Base-by-base conservation (phyloP, 1,140 invertebrate genomes). In the Drosophila ambigua region DNA sequence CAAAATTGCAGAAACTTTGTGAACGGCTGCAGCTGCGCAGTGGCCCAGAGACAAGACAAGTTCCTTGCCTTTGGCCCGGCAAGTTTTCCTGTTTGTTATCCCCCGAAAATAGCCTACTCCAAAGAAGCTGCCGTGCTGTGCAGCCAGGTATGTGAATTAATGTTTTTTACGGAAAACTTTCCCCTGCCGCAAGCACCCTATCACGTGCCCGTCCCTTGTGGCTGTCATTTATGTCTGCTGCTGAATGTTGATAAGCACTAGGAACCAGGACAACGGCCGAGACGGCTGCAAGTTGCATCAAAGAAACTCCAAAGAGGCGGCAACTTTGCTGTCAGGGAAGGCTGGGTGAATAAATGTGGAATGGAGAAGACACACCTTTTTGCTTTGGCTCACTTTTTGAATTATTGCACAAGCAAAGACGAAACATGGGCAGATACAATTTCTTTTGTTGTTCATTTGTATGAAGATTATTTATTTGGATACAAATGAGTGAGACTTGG, bases 1-100 rank as follows among this genome's bases (percentile, higher is more conserved):
- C 82, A 87, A 82, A 79, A 74, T 76, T 57, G 60, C 60, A 69
- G 65, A 82, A 74, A 54, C 61, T 80, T 77, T 73, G 60, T 31
- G 35, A 77, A 58, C 65, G 66, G 74, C 59, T 82, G 62, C 82
- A 87, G 51, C 74, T 87, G 82, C 82, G 78, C 82, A 87, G 28
- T 78, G 58, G 41, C 51, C 63, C 26, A 39, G 50, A 72, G 58
- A 73, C 66, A 54, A 63, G 68, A 50, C 65, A 71, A 51, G 68
- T 59, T 53, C 48, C 68, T 31, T 52, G 60, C 72, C 60, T 52
- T 49, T 52, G 72, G 72, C 71, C 65, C 39, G 48, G 35, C 23
- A 72, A 54, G 67, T 71, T 71, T 69, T 69, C 26, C 65, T 69
- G 51, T 58, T 69, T 69, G 67, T 44, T 58, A 49, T 66, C n/a